Evolutionary conservation across 2,113 vertebrate genomes (phyloP).

Genomic region (Aegithalos caudatus): DNA sequence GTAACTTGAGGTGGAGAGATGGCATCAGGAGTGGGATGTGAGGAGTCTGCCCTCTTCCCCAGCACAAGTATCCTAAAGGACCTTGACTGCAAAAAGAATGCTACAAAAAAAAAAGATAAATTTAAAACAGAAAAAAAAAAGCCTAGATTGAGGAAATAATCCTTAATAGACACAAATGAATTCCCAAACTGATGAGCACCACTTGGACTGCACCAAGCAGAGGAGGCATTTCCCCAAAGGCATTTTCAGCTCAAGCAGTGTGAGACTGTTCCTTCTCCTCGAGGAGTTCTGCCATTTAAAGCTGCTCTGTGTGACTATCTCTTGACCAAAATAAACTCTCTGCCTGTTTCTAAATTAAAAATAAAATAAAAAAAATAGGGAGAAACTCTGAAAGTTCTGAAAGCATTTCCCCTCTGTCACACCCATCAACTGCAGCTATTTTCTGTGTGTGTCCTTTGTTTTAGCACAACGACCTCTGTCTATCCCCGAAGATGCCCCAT

Average conservation of each 20-base stretch:
- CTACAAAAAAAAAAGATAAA: not conserved
- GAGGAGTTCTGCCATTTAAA: not conserved
- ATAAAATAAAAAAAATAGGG: not conserved
- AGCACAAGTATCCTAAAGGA: not conserved
- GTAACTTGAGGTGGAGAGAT: not conserved
- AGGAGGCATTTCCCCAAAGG: not conserved
- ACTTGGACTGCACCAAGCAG: not conserved
- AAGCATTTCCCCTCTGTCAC: constrained; percentile 51
- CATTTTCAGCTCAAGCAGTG: not conserved
- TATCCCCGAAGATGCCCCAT: not conserved
- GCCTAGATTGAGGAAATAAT: not conserved
- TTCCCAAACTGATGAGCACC: not conserved
- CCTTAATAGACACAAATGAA: not conserved
- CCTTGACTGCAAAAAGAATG: not conserved
- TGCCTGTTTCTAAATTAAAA: not conserved
- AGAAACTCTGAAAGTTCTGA: not conserved
- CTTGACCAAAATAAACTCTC: constrained; percentile 49
- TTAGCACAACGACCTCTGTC: constrained; percentile 40
- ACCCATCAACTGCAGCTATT: constrained; percentile 37
- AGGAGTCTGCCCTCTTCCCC: not conserved
- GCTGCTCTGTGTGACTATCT: not conserved
- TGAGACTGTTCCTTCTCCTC: not conserved
- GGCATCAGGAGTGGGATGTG: fast-evolving
- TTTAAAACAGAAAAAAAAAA: not conserved
- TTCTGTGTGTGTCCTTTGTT: constrained; percentile 44